Evolutionary conservation across 2,888 invertebrate species (phyloP).

Genomic region (Onthophagus sagittarius): DNA sequence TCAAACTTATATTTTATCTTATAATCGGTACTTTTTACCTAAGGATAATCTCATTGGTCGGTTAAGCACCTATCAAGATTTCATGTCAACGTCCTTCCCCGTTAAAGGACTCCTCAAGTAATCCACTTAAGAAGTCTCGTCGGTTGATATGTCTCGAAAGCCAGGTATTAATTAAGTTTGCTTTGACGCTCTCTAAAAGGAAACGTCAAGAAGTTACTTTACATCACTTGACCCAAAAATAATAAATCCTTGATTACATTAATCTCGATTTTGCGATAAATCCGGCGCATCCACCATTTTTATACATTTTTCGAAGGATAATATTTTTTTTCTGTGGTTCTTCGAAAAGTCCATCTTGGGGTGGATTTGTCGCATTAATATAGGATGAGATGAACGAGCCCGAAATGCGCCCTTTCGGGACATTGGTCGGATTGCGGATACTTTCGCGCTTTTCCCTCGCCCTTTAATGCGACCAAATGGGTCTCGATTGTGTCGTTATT

Average conservation of each 20-base stretch:
- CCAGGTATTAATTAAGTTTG: background rate
- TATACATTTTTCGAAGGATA: background rate
- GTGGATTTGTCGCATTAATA: background rate
- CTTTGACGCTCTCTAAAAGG: background rate
- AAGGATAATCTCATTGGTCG: background rate
- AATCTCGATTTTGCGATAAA: background rate
- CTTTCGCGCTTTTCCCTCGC: background rate
- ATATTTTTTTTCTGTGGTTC: background rate
- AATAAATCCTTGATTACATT: too few relatives aligned
- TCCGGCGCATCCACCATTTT: background rate
- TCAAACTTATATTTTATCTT: background rate
- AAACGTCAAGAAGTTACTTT: background rate
- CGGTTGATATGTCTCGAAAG: background rate
- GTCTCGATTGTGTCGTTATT: constrained; percentile 14
- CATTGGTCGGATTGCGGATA: background rate
- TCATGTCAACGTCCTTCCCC: background rate
- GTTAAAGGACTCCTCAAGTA: background rate
- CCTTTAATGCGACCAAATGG: constrained; percentile 11
- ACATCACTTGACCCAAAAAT: background rate
- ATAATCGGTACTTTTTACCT: background rate
- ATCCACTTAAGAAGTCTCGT: background rate
- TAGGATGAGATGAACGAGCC: background rate
- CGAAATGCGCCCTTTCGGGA: background rate
- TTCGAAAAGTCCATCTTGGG: background rate
- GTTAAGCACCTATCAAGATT: background rate